Evolutionary conservation across 2,113 vertebrate genomes (phyloP), one percentile per base, ranked within the genome.

Genomic region (Connochaetes taurinus): DNA sequence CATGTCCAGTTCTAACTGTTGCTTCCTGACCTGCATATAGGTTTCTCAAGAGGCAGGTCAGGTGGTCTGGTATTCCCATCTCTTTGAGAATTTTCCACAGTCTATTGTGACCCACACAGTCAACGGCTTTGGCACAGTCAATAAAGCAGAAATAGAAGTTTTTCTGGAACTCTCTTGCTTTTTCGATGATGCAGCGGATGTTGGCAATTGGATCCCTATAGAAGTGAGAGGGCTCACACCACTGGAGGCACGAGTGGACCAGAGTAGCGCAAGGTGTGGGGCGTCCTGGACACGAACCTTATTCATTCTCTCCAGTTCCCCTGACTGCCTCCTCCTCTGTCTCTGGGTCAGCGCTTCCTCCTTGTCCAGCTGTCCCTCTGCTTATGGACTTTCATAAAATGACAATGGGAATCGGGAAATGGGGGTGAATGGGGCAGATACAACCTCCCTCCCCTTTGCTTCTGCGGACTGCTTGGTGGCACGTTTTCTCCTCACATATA

Each of bases 181-280:
- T 62, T 3, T 62, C 1, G 0, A 15, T 15, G 60, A 7, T 1
- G 4, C 29, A 31, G 29, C 13, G 14, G 60, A 33, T 3, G 13
- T 33, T 62, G 60, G 60, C 60, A 6, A 3, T 3, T 15, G 15
- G 29, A 7, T 31, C 50, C 83, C 82, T 2, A 17, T 11, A 2
- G n/a, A 15, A 58, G 47, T 0, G 7, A n/a, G 15, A 58, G 16
- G 78, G 47, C 62, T 53, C 29, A 40, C 58, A 11, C 21, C 64
- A n/a, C 4, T 27, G 86, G 17, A 86, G 74, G 52, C 36, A 52
- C 1, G 6, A 36, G 25, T 3, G 27, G 91, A 90, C 47, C 86
- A 57, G 67, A 85, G 57, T 6, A 85, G 21, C 2, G 1, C 86
- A 53, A 74, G 57, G 52, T 82, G 86, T 16, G 58, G n/a, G 52